These are phyloP conservation scores for Paralvinella palmiformis DNA, from an alignment of 1,140 invertebrate species.

Conservation along the genomic window DNA sequence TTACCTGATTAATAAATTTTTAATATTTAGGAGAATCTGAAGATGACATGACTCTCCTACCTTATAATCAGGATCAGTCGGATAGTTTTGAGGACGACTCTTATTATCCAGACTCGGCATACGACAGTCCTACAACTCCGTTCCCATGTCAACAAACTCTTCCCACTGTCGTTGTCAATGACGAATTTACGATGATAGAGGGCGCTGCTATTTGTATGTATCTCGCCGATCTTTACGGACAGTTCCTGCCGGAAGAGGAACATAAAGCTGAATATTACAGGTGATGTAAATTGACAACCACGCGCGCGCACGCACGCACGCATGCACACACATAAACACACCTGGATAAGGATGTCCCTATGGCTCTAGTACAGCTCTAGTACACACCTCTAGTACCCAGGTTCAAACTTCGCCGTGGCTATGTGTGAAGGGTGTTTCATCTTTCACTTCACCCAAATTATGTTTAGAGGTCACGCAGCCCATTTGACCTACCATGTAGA, in stretches of 20 bases:
- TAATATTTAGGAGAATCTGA: background rate
- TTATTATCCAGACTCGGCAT: background rate
- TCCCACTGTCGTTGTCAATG: constrained; percentile 27
- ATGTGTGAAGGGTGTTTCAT: too few relatives aligned
- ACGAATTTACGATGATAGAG: constrained; percentile 25
- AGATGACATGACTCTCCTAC: background rate
- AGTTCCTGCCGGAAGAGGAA: constrained; percentile 24
- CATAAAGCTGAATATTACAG: constrained; percentile 27
- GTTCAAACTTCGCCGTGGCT: too few relatives aligned
- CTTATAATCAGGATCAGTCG: background rate
- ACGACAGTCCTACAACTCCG: too few relatives aligned
- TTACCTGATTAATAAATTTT: background rate
- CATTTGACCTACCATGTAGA: too few relatives aligned
- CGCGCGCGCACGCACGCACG: too few relatives aligned
- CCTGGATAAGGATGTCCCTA: too few relatives aligned
- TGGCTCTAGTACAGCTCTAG: too few relatives aligned
- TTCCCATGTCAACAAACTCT: constrained; percentile 16
- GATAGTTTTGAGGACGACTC: background rate
- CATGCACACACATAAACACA: too few relatives aligned
- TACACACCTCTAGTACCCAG: too few relatives aligned
- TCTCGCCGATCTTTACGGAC: constrained; percentile 28
- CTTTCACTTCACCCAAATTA: too few relatives aligned
- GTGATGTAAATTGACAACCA: too few relatives aligned
- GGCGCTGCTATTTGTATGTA: constrained; percentile 34
- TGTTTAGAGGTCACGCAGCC: too few relatives aligned